These are phyloP conservation scores for Papilio polytes DNA, from an alignment of 1,140 invertebrate species.

Conservation along the genomic window DNA sequence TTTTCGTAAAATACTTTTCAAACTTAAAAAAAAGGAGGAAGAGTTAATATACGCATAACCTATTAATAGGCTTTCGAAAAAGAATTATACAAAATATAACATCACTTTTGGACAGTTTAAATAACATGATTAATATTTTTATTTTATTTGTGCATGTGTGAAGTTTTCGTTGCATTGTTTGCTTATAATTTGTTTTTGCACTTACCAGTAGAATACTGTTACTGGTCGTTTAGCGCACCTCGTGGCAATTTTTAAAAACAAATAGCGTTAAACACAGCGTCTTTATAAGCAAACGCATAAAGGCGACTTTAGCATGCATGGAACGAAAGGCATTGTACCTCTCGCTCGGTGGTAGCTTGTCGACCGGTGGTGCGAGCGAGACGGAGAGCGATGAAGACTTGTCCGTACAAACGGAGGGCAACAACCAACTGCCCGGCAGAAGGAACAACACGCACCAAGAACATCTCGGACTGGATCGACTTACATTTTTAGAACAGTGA, in stretches of 20 bases:
- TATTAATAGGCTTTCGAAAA: too few relatives aligned
- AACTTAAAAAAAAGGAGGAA: too few relatives aligned
- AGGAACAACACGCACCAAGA: constrained; percentile 69
- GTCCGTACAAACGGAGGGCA: constrained; percentile 61
- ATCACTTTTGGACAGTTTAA: neutral
- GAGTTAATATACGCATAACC: too few relatives aligned
- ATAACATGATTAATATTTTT: neutral
- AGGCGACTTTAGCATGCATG: constrained; percentile 13
- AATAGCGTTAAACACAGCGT: neutral
- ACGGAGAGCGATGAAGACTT: constrained; percentile 77
- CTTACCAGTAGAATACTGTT: constrained; percentile 27
- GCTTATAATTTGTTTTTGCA: constrained; percentile 30
- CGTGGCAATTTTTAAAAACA: neutral
- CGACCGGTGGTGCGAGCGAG: constrained; percentile 72
- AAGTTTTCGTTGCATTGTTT: constrained; percentile 32
- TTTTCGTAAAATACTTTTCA: too few relatives aligned
- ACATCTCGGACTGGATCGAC: constrained; percentile 66
- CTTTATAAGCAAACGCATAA: neutral
- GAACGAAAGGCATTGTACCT: constrained; percentile 56
- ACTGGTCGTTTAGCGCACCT: constrained; percentile 24
- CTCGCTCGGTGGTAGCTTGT: constrained; percentile 71
- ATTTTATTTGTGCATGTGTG: constrained; percentile 31
- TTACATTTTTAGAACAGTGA: constrained; percentile 78
- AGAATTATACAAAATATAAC: too few relatives aligned
- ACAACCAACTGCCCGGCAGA: constrained; percentile 53